Conservation (phyloP, 2,888 invertebrate species). For the Macaria liturata region DNA sequence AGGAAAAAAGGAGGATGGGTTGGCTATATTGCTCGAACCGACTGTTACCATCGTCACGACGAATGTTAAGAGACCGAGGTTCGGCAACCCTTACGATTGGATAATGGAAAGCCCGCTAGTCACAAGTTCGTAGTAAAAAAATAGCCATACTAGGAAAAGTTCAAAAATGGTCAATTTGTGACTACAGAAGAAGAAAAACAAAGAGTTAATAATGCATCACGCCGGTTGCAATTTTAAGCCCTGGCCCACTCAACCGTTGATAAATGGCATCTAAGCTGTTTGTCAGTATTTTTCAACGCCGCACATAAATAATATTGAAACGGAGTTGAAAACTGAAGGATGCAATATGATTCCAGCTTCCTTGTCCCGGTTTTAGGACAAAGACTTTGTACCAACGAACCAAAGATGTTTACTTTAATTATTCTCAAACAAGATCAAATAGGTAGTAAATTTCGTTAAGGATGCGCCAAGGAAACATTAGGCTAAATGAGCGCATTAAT, state of each 20-base stretch:
- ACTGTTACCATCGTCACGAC: too few species aligned
- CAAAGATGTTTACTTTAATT: conserved; percentile 44
- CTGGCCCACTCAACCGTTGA: conserved; percentile 4
- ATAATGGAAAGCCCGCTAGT: too few species aligned
- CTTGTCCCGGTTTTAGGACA: conserved; percentile 58
- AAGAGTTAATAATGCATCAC: too few species aligned
- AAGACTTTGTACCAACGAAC: conserved; percentile 54
- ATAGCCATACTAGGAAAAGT: too few species aligned
- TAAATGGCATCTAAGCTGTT: conserved; percentile 22
- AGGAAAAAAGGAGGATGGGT: too few species aligned
- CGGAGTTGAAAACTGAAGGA: conserved; percentile 56
- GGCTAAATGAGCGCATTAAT: conserved; percentile 19
- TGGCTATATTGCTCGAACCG: too few species aligned
- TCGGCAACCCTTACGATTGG: too few species aligned
- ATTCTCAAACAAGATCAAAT: conserved; percentile 32
- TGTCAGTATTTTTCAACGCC: conserved; percentile 42
- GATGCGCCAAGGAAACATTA: conserved; percentile 35
- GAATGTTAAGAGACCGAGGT: too few species aligned
- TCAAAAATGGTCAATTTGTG: too few species aligned
- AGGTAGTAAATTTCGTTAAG: conserved; percentile 44
- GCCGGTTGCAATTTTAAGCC: background rate
- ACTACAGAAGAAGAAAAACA: too few species aligned
- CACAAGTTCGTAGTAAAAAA: too few species aligned
- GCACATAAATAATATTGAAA: conserved; percentile 49
- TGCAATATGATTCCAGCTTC: conserved; percentile 57